phyloP scores from a whole-genome alignment of 1,140 invertebrate species.

The Zelostemma sp. region DNA sequence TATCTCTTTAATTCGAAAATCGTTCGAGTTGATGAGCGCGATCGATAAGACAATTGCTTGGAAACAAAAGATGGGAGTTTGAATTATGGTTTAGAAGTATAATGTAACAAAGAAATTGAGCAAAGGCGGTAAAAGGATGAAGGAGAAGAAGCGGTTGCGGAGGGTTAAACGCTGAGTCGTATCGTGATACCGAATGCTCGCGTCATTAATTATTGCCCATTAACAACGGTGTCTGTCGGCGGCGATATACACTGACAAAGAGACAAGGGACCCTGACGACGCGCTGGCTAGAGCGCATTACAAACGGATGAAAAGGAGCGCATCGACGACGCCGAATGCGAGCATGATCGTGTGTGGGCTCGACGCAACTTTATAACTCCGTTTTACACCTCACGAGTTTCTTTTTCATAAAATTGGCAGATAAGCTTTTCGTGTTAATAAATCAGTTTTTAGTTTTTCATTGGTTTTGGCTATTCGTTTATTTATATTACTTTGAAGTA shows the following conservation, averaged over 20 bases:
- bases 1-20: too few species aligned
- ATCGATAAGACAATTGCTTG: neutral
- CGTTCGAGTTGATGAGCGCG: too few species aligned
- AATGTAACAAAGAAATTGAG: slow-evolving; percentile 18
- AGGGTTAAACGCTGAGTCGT: slow-evolving; percentile 14
- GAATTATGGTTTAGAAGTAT: too few species aligned
- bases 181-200: slow-evolving; percentile 20
- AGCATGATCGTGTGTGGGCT: neutral
- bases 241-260: too few species aligned
- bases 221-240: slow-evolving; percentile 21
- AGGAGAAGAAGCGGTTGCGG: slow-evolving; percentile 16
- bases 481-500: too few species aligned
- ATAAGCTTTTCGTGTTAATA: too few species aligned
- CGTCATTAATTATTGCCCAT: slow-evolving; percentile 38
- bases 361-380: too few species aligned
- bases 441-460: too few species aligned
- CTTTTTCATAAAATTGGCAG: too few species aligned
- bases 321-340: neutral
- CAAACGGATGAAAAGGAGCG: neutral
- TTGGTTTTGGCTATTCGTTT: too few species aligned
- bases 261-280: neutral
- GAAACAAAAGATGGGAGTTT: too few species aligned
- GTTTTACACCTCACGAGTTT: too few species aligned
- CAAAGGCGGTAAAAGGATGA: slow-evolving; percentile 32
- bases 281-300: neutral